Evolutionary conservation across 2,797 vertebrate species (phyloP), one percentile per base, ranked within the genome.

Genomic region (Sebastes baramenuke): DNA sequence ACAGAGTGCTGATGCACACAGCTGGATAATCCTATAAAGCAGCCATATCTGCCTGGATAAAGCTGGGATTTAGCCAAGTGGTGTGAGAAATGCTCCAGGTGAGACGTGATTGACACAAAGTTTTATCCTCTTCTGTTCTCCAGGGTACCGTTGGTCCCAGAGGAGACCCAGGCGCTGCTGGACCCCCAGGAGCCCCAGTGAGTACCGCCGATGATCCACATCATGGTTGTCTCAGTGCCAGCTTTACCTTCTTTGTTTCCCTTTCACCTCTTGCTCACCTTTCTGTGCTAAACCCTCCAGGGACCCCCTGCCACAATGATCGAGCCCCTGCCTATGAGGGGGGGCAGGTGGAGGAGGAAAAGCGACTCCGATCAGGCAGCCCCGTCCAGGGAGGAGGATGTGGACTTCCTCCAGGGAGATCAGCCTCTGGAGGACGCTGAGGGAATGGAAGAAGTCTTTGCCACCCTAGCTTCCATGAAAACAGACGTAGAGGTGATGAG

Each of bases 381-480:
- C n/a, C 49, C 58, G 25, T 34, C 84, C 49, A 75, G 42, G 2
- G 89, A 88, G 25, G 93, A 91, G 11, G 88, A 85, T 2, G 49
- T 82, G 8, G 94, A 94, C 3, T 85, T 89, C 32, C 83, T 95
- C 29, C 96, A 96, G 78, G 93, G 93, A 30, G 96, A 95, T 76
- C 90, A 94, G 18, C 85, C 92, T 12, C 75, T 92, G 59, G 88
- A 88, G 38, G 93, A 95, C 0, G 89, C 90, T 1, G 95, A 96
- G 32, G 97, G 97, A 49, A 96, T 98, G 96, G 97, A 98, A 89
- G 98, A 99, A 90, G 96, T 98, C 25, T 95, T 97, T 54, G 97
- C 97, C 1, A 96, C 96, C 0, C 95, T 99, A 9, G 94, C 93
- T 6, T 98, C 98, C 2, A 96, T 99, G 92, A 97, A 97, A 90